phyloP scores from a whole-genome alignment of 2,888 invertebrate species.

The Nomada fucata region DNA sequence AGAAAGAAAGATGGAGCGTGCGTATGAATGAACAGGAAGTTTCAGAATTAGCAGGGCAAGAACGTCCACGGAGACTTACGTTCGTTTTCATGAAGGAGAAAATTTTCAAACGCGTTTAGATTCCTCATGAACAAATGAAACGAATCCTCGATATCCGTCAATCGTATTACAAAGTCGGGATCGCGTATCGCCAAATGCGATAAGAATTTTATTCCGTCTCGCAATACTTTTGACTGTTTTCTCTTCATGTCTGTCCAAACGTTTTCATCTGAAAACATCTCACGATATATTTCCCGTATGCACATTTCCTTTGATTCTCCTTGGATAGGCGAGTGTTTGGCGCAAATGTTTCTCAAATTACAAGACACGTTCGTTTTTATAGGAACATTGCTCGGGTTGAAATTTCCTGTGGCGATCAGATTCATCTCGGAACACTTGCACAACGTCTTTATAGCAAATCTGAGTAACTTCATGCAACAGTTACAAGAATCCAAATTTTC shows the following conservation, averaged over 20 bases:
- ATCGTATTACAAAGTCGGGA: conserved; percentile 75
- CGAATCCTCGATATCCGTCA: conserved; percentile 76
- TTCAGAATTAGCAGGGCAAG: conserved; percentile 2
- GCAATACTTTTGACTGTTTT: conserved; percentile 72
- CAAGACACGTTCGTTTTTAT: conserved; percentile 22
- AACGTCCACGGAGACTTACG: conserved; percentile 69
- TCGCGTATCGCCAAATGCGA: conserved; percentile 78
- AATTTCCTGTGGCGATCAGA: conserved; percentile 39
- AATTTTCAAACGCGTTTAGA: conserved; percentile 70
- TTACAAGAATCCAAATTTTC: conserved; percentile 73
- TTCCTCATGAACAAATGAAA: conserved; percentile 78
- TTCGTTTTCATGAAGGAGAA: conserved; percentile 76
- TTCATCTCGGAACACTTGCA: conserved; percentile 75
- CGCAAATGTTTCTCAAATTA: conserved; percentile 59
- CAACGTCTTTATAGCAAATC: conserved; percentile 75
- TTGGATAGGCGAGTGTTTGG: conserved; percentile 33
- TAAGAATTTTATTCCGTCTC: conserved; percentile 78
- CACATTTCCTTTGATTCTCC: background rate
- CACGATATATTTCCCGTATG: conserved; percentile 32
- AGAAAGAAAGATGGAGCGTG: background rate
- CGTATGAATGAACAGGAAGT: conserved; percentile 20
- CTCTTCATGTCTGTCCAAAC: conserved; percentile 72
- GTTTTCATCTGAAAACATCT: conserved; percentile 60
- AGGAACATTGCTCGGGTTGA: conserved; percentile 17
- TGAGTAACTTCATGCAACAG: conserved; percentile 76